Base-by-base conservation (phyloP, 2,888 invertebrate species). In the Phorcus lineatus region DNA sequence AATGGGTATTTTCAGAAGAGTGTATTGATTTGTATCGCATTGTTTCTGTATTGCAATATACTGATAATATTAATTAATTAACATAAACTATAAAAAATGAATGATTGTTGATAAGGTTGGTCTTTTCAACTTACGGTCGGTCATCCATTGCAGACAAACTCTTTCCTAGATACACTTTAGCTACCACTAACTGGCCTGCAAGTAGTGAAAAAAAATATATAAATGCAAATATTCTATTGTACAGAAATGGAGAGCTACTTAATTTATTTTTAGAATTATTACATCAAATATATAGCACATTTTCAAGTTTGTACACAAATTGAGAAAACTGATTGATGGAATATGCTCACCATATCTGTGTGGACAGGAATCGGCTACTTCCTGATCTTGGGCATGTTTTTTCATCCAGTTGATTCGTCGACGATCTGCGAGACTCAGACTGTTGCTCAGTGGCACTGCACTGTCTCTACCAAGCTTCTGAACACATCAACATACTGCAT, bases 361-460 rank as follows among this genome's bases (percentile, higher is more conserved):
- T n/a, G 91, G 91, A 84, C 91, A 92, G 9, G 78, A 70, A 77
- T 92, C 91, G 19, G n/a, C n/a, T 24, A 83, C 81, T 7, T 86
- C 86, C 57, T 87, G 85, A 54, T 85, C 86, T 36, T 80, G 83
- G 62, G 82, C 79, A 74, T 88, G 84, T 81, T 88, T 87, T 6
- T 83, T 84, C 13, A 85, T 78, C 81, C 89, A 83, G 31, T 86
- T 83, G n/a, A 92, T 92, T 24, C 92, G 82, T 66, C 86, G 87
- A 70, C 89, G 81, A 83, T 93, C 93, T 22, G 92, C 92, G 77
- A 93, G 84, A 83, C 89, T 89, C 62, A 93, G 83, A 82, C 92
- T 92, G 85, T 93, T 93, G 57, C 92, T 90, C 40, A 93, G 85
- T 16, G 91, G 89, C n/a, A 91, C 90, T 78, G 90, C 90, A 83